phyloP scores from a whole-genome alignment of 2,797 vertebrate species.

The Emys orbicularis region DNA sequence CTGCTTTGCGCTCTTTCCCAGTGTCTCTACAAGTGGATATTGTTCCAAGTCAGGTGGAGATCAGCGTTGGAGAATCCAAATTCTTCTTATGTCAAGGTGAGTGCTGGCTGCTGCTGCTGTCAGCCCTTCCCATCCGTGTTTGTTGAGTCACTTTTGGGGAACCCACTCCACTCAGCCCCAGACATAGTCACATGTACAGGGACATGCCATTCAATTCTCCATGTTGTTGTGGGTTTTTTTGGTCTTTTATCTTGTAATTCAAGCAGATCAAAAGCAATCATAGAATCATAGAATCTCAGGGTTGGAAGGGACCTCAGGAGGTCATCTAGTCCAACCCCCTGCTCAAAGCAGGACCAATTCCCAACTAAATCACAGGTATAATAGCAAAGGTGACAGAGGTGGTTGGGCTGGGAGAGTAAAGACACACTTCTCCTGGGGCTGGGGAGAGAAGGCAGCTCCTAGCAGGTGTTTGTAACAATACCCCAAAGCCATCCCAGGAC shows the following conservation, averaged over 20 bases:
- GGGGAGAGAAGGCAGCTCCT: neutral
- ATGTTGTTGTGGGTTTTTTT: neutral
- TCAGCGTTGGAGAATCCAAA: constrained; percentile 97
- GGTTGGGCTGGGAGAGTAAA: neutral
- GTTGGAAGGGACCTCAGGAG: too few relatives aligned
- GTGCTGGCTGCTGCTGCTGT: neutral
- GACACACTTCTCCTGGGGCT: neutral
- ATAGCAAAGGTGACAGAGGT: neutral
- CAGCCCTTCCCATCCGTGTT: neutral
- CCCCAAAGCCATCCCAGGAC: neutral
- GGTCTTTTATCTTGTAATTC: neutral
- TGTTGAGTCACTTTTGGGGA: neutral
- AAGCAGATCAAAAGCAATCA: neutral
- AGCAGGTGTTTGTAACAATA: neutral
- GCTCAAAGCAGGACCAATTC: too few relatives aligned
- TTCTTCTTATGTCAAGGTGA: constrained; percentile 98
- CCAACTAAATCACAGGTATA: neutral
- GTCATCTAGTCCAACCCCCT: too few relatives aligned
- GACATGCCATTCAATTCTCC: neutral
- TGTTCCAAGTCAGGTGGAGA: constrained; percentile 93
- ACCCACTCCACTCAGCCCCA: neutral
- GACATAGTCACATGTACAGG: neutral
- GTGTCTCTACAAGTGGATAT: constrained; percentile 96
- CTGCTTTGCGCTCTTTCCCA: constrained; percentile 62
- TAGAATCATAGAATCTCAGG: too few relatives aligned